Conservation (phyloP, 2,888 invertebrate genomes). For the Drosophila helvetica region DNA sequence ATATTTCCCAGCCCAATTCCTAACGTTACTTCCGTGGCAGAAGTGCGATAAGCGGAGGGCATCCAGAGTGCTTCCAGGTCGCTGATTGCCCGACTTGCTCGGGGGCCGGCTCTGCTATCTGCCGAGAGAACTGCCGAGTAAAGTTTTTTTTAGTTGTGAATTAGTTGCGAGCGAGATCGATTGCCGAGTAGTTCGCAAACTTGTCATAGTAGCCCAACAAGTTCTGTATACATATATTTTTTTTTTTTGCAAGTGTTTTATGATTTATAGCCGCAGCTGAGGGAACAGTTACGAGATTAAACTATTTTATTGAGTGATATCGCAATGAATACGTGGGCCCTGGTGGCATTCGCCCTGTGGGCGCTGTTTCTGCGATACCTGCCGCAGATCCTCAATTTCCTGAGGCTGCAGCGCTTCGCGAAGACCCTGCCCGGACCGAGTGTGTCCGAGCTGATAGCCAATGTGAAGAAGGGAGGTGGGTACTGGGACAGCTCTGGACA, state of each 20-base stretch:
- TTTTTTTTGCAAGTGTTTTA: not conserved
- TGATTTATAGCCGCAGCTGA: not conserved
- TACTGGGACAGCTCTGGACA: not conserved
- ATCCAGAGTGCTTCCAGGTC: conserved; percentile 16
- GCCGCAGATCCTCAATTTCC: conserved; percentile 72
- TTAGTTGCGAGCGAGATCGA: conserved; percentile 30
- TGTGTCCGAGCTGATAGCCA: conserved; percentile 74
- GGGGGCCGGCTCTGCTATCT: not conserved
- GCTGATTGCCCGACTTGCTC: not conserved
- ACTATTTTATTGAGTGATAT: not conserved
- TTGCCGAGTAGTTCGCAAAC: conserved; percentile 25
- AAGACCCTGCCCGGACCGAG: conserved; percentile 78
- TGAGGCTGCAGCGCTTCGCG: conserved; percentile 71
- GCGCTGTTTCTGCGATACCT: conserved; percentile 72
- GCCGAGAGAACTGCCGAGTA: conserved; percentile 2
- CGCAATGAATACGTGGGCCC: conserved; percentile 65
- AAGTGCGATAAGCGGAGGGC: conserved; percentile 17
- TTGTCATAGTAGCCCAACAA: not conserved
- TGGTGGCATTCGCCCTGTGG: conserved; percentile 72
- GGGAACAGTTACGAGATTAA: not conserved
- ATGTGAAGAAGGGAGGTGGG: conserved; percentile 79
- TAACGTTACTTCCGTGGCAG: not conserved
- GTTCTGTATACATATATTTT: not conserved
- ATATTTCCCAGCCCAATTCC: too few relatives aligned
- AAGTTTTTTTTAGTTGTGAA: conserved; percentile 1